Percentiles rank a stretch among this genome's conserved stretches.
phyloP scores from a whole-genome alignment of 2,797 vertebrate genomes.

The Phyllotis vaccarum region DNA sequence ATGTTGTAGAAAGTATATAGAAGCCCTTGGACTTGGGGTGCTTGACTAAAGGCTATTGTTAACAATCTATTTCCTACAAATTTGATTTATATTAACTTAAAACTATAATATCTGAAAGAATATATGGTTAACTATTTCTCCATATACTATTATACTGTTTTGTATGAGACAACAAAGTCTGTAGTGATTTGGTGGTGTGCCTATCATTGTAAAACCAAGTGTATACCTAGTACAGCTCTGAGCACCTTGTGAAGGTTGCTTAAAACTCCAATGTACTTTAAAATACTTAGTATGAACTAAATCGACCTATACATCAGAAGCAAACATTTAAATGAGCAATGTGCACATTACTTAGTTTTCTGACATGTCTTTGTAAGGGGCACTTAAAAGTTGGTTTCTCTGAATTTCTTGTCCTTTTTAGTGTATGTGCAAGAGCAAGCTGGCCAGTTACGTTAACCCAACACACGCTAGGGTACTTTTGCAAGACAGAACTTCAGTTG shows the following conservation, averaged over 20 bases:
- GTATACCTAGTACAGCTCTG: constrained; percentile 43
- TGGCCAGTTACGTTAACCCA: background rate
- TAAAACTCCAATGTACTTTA: constrained; percentile 59
- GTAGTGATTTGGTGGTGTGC: constrained; percentile 75
- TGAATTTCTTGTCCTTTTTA: constrained; percentile 36
- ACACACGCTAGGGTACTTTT: background rate
- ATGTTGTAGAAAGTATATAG: constrained; percentile 66
- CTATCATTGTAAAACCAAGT: constrained; percentile 57
- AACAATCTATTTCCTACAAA: constrained; percentile 53
- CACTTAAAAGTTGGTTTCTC: constrained; percentile 56
- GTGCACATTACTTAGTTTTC: constrained; percentile 57
- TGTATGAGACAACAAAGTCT: constrained; percentile 75
- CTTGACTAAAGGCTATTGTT: constrained; percentile 52
- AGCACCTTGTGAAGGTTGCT: constrained; percentile 58
- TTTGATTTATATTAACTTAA: constrained; percentile 61
- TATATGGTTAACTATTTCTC: constrained; percentile 59
- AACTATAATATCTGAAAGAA: constrained; percentile 66
- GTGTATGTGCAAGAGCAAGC: background rate
- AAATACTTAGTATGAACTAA: constrained; percentile 64
- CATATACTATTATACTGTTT: constrained; percentile 14
- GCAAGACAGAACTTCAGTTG: background rate
- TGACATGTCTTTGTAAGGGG: constrained; percentile 55
- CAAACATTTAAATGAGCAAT: constrained; percentile 52
- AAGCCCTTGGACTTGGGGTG: background rate
- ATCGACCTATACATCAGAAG: constrained; percentile 48